These are phyloP conservation scores for Tyrannus savana DNA, from an alignment of 2,113 vertebrate genomes.

Conservation along the genomic window DNA sequence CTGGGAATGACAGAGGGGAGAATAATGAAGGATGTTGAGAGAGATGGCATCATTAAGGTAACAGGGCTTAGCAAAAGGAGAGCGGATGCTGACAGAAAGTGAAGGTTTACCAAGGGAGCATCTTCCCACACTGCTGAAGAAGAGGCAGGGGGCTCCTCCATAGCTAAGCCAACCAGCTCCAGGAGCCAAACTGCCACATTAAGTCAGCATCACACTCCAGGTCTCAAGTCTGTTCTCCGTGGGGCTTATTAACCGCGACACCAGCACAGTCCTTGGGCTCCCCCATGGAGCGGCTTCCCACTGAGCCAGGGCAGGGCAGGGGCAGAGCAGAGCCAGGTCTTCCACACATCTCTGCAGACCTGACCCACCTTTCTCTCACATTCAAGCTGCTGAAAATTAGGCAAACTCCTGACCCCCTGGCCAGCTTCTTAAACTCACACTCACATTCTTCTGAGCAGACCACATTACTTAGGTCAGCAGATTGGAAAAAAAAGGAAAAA, in stretches of 20 bases:
- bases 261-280: fast-evolving
- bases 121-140: background rate
- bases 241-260: background rate
- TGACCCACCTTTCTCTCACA: background rate
- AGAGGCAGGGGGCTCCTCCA: background rate
- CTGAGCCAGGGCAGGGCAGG: fast-evolving
- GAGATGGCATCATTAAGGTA: background rate
- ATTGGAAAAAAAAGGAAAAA: background rate
- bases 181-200: background rate
- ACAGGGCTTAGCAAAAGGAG: background rate
- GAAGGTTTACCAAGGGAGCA: background rate
- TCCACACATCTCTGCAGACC: background rate
- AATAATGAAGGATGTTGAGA: background rate
- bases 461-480: background rate
- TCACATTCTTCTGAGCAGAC: background rate
- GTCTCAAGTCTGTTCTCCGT: background rate
- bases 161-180: fast-evolving
- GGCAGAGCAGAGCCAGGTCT: background rate
- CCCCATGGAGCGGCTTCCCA: fast-evolving
- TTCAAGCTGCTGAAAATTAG: background rate
- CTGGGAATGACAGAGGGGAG: background rate
- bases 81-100: background rate
- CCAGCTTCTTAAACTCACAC: background rate
- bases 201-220: fast-evolving
- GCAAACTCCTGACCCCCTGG: background rate